phyloP scores from a whole-genome alignment of 1,140 invertebrate species.

The Dendroctonus ponderosae region DNA sequence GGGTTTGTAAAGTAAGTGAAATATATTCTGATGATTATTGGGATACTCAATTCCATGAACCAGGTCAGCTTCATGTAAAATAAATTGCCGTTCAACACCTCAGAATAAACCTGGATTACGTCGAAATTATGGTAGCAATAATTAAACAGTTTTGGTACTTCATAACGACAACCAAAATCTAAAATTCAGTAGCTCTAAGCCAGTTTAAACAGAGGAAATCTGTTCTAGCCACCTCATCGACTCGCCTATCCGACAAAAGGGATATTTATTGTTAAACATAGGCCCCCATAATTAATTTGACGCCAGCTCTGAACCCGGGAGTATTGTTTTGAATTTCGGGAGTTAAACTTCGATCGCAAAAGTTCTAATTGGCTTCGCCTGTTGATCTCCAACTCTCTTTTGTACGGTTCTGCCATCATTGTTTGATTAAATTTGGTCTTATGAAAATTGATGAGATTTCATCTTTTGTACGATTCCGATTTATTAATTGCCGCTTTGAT shows the following conservation, averaged over 20 bases:
- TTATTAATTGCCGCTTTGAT: too few species aligned
- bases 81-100: too few species aligned
- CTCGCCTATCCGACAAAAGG: slow-evolving; percentile 12
- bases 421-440: slow-evolving; percentile 19
- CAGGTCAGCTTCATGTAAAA: too few species aligned
- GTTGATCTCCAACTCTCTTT: slow-evolving; percentile 21
- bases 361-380: slow-evolving; percentile 23
- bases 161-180: slow-evolving; percentile 6
- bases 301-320: slow-evolving; percentile 10
- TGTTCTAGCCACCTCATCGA: slow-evolving; percentile 1
- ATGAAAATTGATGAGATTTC: slow-evolving; percentile 12
- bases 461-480: too few species aligned
- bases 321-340: slow-evolving; percentile 25
- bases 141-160: background rate
- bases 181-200: slow-evolving; percentile 4
- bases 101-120: background rate
- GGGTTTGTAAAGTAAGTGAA: too few species aligned
- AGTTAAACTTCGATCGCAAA: slow-evolving; percentile 20
- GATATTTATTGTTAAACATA: slow-evolving; percentile 25
- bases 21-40: too few species aligned
- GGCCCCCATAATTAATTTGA: slow-evolving; percentile 24
- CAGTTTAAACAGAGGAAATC: slow-evolving; percentile 1
- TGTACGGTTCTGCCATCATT: slow-evolving; percentile 2
- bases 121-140: background rate
- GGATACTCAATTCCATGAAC: too few species aligned